A percentile compares a stretch with the other conserved stretches of the same genome.
These are phyloP conservation scores for Ecdyonurus torrentis DNA, from an alignment of 2,888 invertebrate species.

Conservation along the genomic window DNA sequence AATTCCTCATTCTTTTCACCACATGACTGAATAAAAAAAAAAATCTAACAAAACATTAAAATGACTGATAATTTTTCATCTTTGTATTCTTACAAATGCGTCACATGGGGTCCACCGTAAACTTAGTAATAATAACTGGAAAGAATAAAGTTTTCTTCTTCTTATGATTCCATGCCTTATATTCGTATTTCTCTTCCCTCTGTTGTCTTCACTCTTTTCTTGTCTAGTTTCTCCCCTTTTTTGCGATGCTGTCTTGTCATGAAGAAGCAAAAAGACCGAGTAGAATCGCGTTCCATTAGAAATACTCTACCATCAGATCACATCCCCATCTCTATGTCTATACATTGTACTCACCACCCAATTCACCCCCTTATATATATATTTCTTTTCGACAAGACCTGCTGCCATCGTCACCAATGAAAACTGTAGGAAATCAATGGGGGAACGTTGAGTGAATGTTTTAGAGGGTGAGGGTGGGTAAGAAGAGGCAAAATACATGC, in stretches of 20 bases:
- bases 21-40: too few species aligned
- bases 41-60: background rate
- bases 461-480: background rate
- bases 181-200: background rate
- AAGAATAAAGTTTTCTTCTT: too few species aligned
- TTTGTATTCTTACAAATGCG: background rate
- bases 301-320: background rate
- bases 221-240: background rate
- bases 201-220: background rate
- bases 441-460: background rate
- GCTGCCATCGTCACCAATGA: background rate
- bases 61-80: background rate
- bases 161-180: too few species aligned
- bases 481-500: background rate
- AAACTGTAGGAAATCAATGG: background rate
- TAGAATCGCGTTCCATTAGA: background rate
- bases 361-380: background rate
- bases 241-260: background rate
- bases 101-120: background rate
- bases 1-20: too few species aligned
- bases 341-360: background rate
- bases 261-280: background rate
- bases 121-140: too few species aligned
- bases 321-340: background rate
- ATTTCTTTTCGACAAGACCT: background rate